Percentiles rank a stretch among this genome's conserved stretches.
Conservation (phyloP, 2,113 vertebrate species). For the Hymenochirus boettgeri region DNA sequence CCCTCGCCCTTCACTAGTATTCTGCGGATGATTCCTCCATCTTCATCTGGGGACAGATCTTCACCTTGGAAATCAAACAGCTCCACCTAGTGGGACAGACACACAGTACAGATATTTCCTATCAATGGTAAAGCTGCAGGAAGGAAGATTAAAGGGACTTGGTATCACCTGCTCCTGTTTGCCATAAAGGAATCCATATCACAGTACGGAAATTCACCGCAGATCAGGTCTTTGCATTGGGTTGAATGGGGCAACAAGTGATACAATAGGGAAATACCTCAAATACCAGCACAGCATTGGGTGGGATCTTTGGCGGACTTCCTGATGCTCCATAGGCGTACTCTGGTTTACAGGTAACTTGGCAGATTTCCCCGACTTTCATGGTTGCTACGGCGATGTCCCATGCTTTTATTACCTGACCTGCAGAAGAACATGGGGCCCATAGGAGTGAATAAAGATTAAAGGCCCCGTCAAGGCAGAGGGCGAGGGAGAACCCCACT, state of each 20-base stretch:
- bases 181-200: too few species aligned
- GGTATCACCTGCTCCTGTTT: too few species aligned
- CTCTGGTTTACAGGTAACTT: slow-evolving; percentile 86
- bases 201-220: too few species aligned
- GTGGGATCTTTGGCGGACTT: slow-evolving; percentile 92
- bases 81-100: slow-evolving; percentile 71
- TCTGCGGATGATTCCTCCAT: slow-evolving; percentile 86
- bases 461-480: too few species aligned
- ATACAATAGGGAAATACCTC: slow-evolving; percentile 67
- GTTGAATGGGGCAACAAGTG: not conserved
- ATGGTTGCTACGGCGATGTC: slow-evolving; percentile 90
- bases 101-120: too few species aligned
- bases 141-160: too few species aligned
- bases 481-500: too few species aligned
- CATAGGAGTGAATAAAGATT: too few species aligned
- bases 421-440: slow-evolving; percentile 55
- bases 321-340: slow-evolving; percentile 92
- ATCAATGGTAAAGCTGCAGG: too few species aligned
- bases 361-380: slow-evolving; percentile 85
- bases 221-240: too few species aligned
- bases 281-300: slow-evolving; percentile 85
- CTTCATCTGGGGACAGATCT: slow-evolving; percentile 86
- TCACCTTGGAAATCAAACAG: slow-evolving; percentile 90
- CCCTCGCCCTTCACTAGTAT: slow-evolving; percentile 83
- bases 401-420: slow-evolving; percentile 96